phyloP scores from a whole-genome alignment of 2,797 vertebrate genomes.

The Phrynocephalus vlangalii region DNA sequence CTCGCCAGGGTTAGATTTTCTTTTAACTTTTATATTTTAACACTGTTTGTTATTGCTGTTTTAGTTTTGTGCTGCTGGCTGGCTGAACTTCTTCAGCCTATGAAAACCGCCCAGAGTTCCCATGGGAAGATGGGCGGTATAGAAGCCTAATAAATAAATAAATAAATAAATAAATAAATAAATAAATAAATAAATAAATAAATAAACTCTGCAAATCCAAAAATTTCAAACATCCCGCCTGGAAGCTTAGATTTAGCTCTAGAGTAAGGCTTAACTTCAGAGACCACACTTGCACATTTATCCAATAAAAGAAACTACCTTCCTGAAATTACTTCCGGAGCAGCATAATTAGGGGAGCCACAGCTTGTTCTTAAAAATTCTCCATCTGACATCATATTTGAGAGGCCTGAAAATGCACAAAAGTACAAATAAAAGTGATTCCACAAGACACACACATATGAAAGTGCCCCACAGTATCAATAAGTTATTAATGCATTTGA shows the following conservation, averaged over 20 bases:
- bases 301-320: conserved; percentile 83
- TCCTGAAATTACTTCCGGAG: conserved; percentile 99
- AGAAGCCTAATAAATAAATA: too few species aligned
- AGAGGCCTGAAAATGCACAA: conserved; percentile 88
- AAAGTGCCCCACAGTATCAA: conserved; percentile 31
- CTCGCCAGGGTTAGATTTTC: too few species aligned
- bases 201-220: conserved; percentile 13
- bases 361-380: conserved; percentile 99
- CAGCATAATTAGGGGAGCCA: conserved; percentile 98
- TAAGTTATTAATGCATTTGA: neutral
- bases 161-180: too few species aligned
- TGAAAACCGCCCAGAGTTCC: too few species aligned
- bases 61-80: too few species aligned
- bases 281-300: conserved; percentile 57
- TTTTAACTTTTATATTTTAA: too few species aligned
- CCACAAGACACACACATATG: conserved; percentile 25
- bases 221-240: conserved; percentile 33
- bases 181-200: too few species aligned
- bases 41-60: too few species aligned
- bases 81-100: too few species aligned
- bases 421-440: conserved; percentile 49
- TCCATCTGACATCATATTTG: conserved; percentile 99
- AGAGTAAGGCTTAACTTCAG: conserved; percentile 47
- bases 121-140: too few species aligned
- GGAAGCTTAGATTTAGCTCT: conserved; percentile 41